Evolutionary conservation across 2,113 vertebrate genomes (phyloP), one percentile per base, ranked within the genome.

Genomic region (Turdus rufiventris): DNA sequence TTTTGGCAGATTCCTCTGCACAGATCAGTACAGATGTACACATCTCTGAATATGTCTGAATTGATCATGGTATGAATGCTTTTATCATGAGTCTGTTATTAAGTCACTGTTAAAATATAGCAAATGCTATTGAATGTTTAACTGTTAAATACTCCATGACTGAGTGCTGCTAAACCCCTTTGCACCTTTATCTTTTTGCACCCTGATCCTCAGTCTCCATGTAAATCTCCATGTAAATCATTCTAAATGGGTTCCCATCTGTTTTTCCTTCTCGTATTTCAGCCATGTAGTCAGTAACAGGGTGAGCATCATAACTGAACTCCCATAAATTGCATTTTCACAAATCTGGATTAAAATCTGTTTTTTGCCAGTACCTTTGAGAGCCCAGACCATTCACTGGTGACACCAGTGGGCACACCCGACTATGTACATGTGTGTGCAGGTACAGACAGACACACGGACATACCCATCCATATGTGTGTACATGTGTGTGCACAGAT

Each of bases 351-450:
- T 38, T 26, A 28, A 68, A 36, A 45, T 28, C 38, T 36, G 36
- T 8, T 58, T 58, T 66, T 34, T 16, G 20, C 25, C 20, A 26
- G 36, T 7, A 26, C 20, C 31, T 66, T 31, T 28, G 42, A 65
- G 42, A n/a, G 42, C 70, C 14, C 29, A 63, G 47, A 56, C n/a
- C 48, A 47, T 29, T 63, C 21, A 26, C 24, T 20, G 25, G 42
- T 42, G 61, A 57, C 51, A 24, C 9, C 60, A 74, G 34, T 26
- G 43, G 60, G 19, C 48, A 56, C 29, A 65, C n/a, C n/a, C 3
- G 2, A 5, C 21, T 38, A 1, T 9, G 10, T 4, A 62, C 33
- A 34, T 0, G 3, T 28, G 36, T 42, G 31, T 60, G 34, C 34
- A 23, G 1, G 1, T 33, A 47, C 40, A 43, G 17, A 45, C 43